A percentile compares a stretch with the other conserved stretches of the same genome.
These are phyloP conservation scores for Ascaphus truei DNA, from an alignment of 2,113 vertebrate genomes.

Conservation along the genomic window DNA sequence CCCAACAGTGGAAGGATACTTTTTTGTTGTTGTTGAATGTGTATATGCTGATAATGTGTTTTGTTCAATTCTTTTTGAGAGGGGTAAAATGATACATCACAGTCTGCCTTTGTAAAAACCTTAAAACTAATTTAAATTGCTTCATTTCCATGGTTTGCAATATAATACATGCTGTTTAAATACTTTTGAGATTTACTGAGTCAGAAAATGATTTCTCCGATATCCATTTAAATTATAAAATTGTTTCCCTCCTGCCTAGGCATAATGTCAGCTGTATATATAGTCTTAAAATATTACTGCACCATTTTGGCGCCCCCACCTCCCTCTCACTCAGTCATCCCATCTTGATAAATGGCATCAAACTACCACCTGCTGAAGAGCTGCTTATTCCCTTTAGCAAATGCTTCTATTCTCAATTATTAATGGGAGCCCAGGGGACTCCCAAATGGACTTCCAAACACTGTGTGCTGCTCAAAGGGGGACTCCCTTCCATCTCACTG, in stretches of 20 bases:
- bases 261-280: constrained; percentile 43
- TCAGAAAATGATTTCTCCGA: constrained; percentile 45
- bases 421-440: not conserved
- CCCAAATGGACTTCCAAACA: not conserved
- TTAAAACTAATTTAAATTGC: not conserved
- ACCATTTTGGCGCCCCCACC: constrained; percentile 12
- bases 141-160: not conserved
- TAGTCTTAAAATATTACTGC: constrained; percentile 25
- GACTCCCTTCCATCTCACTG: not conserved
- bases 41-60: too few relatives aligned
- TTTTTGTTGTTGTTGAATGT: too few relatives aligned
- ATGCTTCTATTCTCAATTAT: constrained; percentile 3
- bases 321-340: constrained; percentile 16
- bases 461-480: not conserved
- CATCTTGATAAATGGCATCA: constrained; percentile 19
- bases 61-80: too few relatives aligned
- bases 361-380: constrained; percentile 23
- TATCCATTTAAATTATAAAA: constrained; percentile 55
- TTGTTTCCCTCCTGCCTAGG: constrained; percentile 41
- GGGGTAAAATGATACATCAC: too few relatives aligned
- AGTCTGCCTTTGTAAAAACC: not conserved
- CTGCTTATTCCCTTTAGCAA: constrained; percentile 1
- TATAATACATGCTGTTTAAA: constrained; percentile 2
- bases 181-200: not conserved
- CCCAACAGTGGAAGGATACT: too few relatives aligned